Base-by-base conservation (phyloP, 2,888 invertebrate genomes). In the Tubulanus polymorphus region DNA sequence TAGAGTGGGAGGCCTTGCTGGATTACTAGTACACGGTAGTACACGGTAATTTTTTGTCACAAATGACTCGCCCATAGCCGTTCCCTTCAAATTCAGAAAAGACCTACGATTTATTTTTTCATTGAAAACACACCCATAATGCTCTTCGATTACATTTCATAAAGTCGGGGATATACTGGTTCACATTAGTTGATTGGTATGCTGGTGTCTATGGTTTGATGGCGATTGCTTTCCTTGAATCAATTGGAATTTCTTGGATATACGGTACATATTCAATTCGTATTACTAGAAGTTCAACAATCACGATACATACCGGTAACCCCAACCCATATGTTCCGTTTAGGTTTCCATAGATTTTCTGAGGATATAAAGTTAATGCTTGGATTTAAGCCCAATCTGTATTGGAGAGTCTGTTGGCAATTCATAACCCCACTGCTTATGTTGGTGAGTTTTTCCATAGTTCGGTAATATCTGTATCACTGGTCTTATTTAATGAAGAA, bases 381-480 rank as follows among this genome's bases (percentile, higher is more conserved):
- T 6, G 48, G 48, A 6, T 47, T 47, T n/a, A 47, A 27, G 23
- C 48, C 48, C 5, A 47, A 47, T 20, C 27, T 26, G 23, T 47
- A 47, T n/a, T 47, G 48, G 48, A n/a, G 23, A 23, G 48, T 23
- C n/a, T 47, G 48, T 20, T 47, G 48, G 48, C 23, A n/a, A 3
- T 8, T 27, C 3, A 3, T 47, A 12, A 47, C 48, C 6, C 48
- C 48, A 20, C 26, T 15, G n/a, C 26, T 47, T 26, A 47, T 47
- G 23, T 15, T 47, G 48, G 48, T 47, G 27, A 47, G 48, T 45
- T 10, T 10, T 8, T 45, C 18, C 8, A n/a, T 45, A 18, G 12
- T 18, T 45, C 10, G 10, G 35, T 32, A 12, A 32, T 12, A 32
- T 32, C 10, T 32, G 10, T 32, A 32, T 32, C 35, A 32, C 35